These are phyloP conservation scores for Acrocera orbiculus DNA, from an alignment of 2,888 invertebrate genomes.

Conservation along the genomic window DNA sequence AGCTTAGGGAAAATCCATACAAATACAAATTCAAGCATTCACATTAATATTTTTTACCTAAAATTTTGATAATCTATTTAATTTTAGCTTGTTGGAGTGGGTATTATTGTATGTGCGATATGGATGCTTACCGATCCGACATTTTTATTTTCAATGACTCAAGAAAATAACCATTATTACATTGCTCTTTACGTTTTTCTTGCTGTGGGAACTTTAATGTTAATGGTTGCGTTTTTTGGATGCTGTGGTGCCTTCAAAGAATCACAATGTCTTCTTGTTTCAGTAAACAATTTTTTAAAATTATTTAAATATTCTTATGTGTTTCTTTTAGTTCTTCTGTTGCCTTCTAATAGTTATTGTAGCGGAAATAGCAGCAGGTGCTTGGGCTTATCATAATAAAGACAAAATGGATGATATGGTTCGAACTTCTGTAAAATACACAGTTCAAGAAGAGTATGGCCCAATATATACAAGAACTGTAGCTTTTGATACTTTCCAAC, in stretches of 20 bases:
- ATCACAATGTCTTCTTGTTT: constrained; percentile 57
- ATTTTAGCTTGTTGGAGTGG: constrained; percentile 11
- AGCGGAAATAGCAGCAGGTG: constrained; percentile 57
- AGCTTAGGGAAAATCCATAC: background rate
- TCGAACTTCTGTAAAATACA: constrained; percentile 40
- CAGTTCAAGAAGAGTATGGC: constrained; percentile 46
- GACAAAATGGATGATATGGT: constrained; percentile 47
- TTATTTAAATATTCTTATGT: constrained; percentile 1
- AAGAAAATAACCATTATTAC: constrained; percentile 40
- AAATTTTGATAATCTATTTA: background rate
- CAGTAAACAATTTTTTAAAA: constrained; percentile 35
- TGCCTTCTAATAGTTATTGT: constrained; percentile 59
- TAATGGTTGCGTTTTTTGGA: constrained; percentile 61
- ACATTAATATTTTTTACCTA: background rate
- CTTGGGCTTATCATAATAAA: constrained; percentile 57
- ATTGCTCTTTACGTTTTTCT: constrained; percentile 56
- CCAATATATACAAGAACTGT: constrained; percentile 36
- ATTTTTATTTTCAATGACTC: constrained; percentile 43
- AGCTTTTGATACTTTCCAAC: constrained; percentile 50
- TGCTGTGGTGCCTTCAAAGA: constrained; percentile 67
- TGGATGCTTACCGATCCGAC: constrained; percentile 65
- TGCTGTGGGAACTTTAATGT: constrained; percentile 50
- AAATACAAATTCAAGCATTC: background rate
- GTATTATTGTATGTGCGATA: constrained; percentile 28
- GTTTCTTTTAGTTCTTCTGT: constrained; percentile 49